Conservation (phyloP, 2,888 invertebrate genomes). For the Podabrus alpinus region DNA sequence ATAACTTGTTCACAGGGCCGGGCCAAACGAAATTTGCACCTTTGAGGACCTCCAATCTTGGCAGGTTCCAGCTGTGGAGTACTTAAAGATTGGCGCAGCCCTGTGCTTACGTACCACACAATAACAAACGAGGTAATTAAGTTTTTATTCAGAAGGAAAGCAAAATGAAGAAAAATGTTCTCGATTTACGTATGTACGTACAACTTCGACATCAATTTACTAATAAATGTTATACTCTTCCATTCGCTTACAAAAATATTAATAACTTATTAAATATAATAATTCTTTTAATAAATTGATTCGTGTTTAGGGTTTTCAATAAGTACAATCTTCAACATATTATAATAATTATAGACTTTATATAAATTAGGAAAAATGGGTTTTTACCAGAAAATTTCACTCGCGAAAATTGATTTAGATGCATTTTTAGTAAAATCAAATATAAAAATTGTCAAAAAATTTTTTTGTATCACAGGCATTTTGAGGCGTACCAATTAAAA, state of each 20-base stretch:
- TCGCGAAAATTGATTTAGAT: neutral
- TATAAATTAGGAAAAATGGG: neutral
- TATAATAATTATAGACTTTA: too few relatives aligned
- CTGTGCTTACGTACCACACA: neutral
- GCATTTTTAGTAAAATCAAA: neutral
- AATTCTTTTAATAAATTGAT: neutral
- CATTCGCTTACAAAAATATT: neutral
- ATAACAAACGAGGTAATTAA: neutral
- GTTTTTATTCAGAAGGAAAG: neutral
- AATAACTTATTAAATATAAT: neutral
- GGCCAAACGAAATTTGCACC: too few relatives aligned
- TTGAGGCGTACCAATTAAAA: conserved; percentile 48
- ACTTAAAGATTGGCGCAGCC: neutral
- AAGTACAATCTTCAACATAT: neutral
- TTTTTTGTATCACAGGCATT: conserved; percentile 51
- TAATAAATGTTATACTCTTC: neutral
- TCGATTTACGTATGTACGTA: too few relatives aligned
- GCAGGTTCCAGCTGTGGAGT: too few relatives aligned
- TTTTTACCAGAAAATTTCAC: neutral
- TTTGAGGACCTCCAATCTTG: too few relatives aligned
- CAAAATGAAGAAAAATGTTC: neutral
- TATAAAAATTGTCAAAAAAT: conserved; percentile 25
- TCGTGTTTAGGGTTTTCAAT: neutral
- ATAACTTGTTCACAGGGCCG: neutral
- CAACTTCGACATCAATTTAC: neutral